Base-by-base conservation (phyloP, 2,888 invertebrate genomes). In the Petrolisthes manimaculis region DNA sequence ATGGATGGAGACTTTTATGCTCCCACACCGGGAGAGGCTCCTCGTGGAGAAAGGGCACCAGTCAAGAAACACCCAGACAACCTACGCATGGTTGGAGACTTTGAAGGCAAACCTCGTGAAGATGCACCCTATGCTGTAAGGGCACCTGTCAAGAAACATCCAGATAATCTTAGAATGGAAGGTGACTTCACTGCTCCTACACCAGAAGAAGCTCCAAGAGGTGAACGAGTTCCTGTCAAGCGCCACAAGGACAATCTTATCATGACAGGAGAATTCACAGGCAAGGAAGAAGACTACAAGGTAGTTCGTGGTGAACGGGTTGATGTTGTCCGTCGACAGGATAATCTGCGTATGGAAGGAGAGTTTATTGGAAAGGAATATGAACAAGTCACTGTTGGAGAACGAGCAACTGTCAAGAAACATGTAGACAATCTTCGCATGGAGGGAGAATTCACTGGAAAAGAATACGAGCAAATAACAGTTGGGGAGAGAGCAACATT, bases 341-440 rank as follows among this genome's bases (percentile, higher is more conserved):
- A 95, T 91, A 95, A 95, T 92, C 92, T 95, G 0, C 93, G 92
- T 78, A 94, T 95, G 0, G 95, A 95, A 91, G 94, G 95, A 0
- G 94, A 95, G 93, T 96, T 96, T 91, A 95, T 94, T 82, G 95
- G 95, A 18, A 90, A 83, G 92, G 95, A 95, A 9, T 92, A 93
- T 94, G 94, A 94, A 91, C 92, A 93, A 67, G 92, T 94, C 75
- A 93, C 94, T 74, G 93, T 94, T 61, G 93, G 94, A 77, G 95
- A 95, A 91, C 93, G 94, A 91, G 94, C 94, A 0, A 94, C 94
- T 93, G 93, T 92, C 37, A 81, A 81, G 67, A 81, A 37, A 67
- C 82, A 93, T 91, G 69, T 69, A 18, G 90, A 90, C 24, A 90
- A 90, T 24, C 80, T 90, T 12, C 84, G 75, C 4, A 90, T 90